Evolutionary conservation across 1,140 invertebrate genomes (phyloP), one percentile per base, ranked within the genome.

Genomic region (Anoplophora glabripennis): DNA sequence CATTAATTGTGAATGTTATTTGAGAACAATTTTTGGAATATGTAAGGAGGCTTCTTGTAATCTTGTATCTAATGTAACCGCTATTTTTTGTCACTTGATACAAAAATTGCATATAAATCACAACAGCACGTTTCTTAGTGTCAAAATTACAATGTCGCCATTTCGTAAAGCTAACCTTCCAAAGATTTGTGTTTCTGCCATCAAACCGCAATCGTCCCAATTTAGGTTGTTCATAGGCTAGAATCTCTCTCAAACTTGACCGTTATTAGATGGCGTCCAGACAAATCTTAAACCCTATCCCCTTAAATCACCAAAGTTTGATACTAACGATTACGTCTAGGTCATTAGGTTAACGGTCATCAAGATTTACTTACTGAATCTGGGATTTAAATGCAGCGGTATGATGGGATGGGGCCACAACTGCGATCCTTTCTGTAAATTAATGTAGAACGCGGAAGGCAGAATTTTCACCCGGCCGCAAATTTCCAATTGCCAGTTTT

Each of bases 361-460:
- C 38, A 12, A 12, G 38, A 40, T 15, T 40, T 58, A 71, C 73
- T 73, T 70, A 76, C 73, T 60, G 72, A 87, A 87, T 45, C 85
- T 76, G 8, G 85, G 84, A 74, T 86, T 87, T 47, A 88, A 72
- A 72, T 87, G 86, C 63, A 87, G 75, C 28, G 80, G 77, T 40
- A 87, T 83, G 12, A 74, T 69, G 7, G 84, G 82, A 78, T 85
- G 83, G 1, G 85, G 85, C 77, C 84, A 86, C 47, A 83, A 76
- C 17, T 79, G 76, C 53, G 79, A 75, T 4, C 82, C 82, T 53
- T 81, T 78, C 68, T 88, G 85, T 38, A 89, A 71, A 78, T 89
- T 88, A 18, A 89, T 76, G 61, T 81, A 83, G 71, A 89, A 88
- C 63, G 83, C 83, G 57, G 85, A 79, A 15, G 84, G 85, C 36